Base-by-base conservation (phyloP, 2,113 vertebrate species). In the Psephotus haematonotus region DNA sequence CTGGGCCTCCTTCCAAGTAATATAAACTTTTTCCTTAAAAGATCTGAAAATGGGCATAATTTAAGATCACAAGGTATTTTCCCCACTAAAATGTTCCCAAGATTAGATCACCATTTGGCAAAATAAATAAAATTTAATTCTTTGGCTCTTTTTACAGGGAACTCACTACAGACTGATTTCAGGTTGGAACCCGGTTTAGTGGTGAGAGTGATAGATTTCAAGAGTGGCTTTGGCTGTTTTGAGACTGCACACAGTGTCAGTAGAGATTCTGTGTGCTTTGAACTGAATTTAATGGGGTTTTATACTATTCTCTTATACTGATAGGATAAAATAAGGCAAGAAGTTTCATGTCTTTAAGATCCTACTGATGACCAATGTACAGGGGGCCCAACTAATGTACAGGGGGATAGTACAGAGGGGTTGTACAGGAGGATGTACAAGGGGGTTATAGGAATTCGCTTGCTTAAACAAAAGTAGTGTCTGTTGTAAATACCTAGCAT, bases 1-100 rank as follows among this genome's bases (percentile, higher is more conserved):
- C 85, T 50, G 52, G 70, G 78, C 59, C 59, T 90, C 49, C 57
- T 80, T 83, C 87, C 78, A 94, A 88, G 59, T 69, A 2, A 23
- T 53, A 69, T 44, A 59, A 92, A 77, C 49, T 47, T 86, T 65
- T 76, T 63, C 78, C 46, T 59, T 96, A 63, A 63, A 95, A 70
- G 46, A 95, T 59, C 53, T 88, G 79, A 86, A 95, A 90, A 96
- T 6, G 31, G 50, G 39, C 64, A 82, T 35, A 50, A 97, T 81
- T 86, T 88, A 67, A 50, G 46, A 75, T 92, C 35, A 88, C n/a
- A 80, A 52, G 4, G 24, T 86, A 86, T 80, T 87, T 93, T 52
- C 37, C 13, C n/a, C 35, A 62, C 87, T 91, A 79, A 92, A 95
- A 86, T 59, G 35, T 74, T 88, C 53, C 19, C n/a, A 77, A 82